These are phyloP conservation scores for Hybognathus amarus DNA, from an alignment of 2,797 vertebrate species.

Conservation along the genomic window DNA sequence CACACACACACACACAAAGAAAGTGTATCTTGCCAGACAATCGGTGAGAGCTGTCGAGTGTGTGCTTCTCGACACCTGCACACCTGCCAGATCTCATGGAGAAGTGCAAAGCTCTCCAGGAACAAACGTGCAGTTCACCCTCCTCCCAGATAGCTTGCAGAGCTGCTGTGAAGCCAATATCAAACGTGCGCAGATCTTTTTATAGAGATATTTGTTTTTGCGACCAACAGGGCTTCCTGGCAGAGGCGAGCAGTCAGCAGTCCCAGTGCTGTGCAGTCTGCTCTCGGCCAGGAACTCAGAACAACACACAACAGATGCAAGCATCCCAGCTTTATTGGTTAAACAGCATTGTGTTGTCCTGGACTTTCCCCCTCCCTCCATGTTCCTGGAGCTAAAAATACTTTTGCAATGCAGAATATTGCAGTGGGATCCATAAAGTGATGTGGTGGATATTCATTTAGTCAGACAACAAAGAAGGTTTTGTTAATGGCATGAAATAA, in stretches of 20 bases:
- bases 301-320: conserved; percentile 60
- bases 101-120: conserved; percentile 32
- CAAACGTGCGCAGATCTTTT: conserved; percentile 45
- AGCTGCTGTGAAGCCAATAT: conserved; percentile 36
- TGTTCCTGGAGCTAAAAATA: conserved; percentile 59
- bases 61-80: conserved; percentile 26
- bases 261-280: conserved; percentile 22
- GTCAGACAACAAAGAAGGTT: neutral
- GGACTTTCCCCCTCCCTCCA: conserved; percentile 27
- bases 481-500: neutral
- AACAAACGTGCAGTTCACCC: conserved; percentile 37
- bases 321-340: conserved; percentile 54
- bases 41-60: conserved; percentile 33
- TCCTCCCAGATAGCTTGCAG: conserved; percentile 30
- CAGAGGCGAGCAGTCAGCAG: conserved; percentile 52
- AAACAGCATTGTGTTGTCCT: conserved; percentile 45
- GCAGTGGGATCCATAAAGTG: conserved; percentile 61
- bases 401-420: conserved; percentile 42
- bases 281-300: conserved; percentile 33
- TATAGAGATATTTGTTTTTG: conserved; percentile 48
- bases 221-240: conserved; percentile 46
- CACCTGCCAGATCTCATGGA: conserved; percentile 27
- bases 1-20: neutral
- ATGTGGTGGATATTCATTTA: conserved; percentile 64
- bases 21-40: conserved; percentile 13